Evolutionary conservation across 2,888 invertebrate genomes (phyloP), one percentile per base, ranked within the genome.

Genomic region (Drosophila antonietae): DNA sequence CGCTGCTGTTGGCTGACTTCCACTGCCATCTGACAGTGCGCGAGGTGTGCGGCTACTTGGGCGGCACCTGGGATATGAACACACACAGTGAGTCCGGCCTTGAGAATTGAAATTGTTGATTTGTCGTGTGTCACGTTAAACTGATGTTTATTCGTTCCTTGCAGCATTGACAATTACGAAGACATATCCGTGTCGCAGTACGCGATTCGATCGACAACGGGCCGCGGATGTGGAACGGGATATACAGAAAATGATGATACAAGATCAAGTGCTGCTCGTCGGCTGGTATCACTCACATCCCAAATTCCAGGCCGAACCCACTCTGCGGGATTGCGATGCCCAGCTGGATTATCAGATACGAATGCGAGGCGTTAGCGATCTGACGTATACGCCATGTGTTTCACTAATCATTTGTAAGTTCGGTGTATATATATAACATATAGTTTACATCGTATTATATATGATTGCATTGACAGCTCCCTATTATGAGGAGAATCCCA

Each of bases 261-360:
- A 95, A 88, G 95, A 96, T 86, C 96, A 97, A 62, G 94, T 98
- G 44, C 95, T 95, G 6, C 93, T 98, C 10, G 96, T 98, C 5
- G 98, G 98, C 9, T 98, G 98, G 98, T 98, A 98, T 93, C 98
- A 98, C 93, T 98, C 98, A 12, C 98, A 98, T 93, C 97, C 98
- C 0, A 95, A 96, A 61, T 96, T 96, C 78, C 96, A 97, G 63
- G 96, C 98, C 1, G 96, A 97, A 86, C 98, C 97, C 73, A 98
- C 96, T 87, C 94, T 95, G 68, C 94, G 97, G 61, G 98, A 99
- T 91, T 96, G 98, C 66, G 98, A 98, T 91, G 96, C 97, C 67
- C 98, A 99, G 93, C 93, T 99, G 76, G 98, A 98, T 89, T 98
- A 98, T 93, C 98, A 99, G 93, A 97, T 98, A 65, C 96, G 96